A percentile compares a stretch with the other conserved stretches of the same genome.
phyloP scores from a whole-genome alignment of 2,113 vertebrate species.

The Pelusios castaneus region DNA sequence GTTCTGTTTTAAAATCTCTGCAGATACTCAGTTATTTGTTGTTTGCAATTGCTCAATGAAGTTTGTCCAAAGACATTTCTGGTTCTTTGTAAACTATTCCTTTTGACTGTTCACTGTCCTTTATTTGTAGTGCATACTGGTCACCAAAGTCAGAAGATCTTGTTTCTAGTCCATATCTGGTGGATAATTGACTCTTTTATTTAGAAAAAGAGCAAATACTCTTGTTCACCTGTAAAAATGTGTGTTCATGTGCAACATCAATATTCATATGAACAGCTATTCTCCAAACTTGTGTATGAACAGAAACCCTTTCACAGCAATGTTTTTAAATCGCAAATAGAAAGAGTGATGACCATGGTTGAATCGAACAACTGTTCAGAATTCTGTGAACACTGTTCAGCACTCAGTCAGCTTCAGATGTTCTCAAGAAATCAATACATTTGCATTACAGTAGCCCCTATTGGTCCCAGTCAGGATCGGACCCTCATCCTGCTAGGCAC shows the following conservation, averaged over 20 bases:
- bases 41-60: constrained; percentile 10
- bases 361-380: too few species aligned
- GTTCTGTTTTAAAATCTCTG: background rate
- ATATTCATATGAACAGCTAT: too few species aligned
- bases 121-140: background rate
- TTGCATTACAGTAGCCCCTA: too few species aligned
- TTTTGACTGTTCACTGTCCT: background rate
- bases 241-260: too few species aligned
- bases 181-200: background rate
- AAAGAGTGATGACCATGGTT: too few species aligned
- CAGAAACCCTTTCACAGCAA: too few species aligned
- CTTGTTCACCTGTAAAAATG: background rate
- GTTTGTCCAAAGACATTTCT: constrained; percentile 21
- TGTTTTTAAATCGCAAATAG: too few species aligned
- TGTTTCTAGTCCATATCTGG: background rate
- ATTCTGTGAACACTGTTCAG: too few species aligned
- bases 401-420: too few species aligned
- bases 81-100: background rate
- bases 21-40: constrained; percentile 37
- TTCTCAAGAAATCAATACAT: too few species aligned
- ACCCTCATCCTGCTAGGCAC: background rate
- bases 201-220: background rate
- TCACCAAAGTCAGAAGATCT: background rate
- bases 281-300: too few species aligned
- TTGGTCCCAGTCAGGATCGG: too few species aligned